Percentiles rank a stretch among this genome's conserved stretches.
These are phyloP conservation scores for Malthinus seriepunctatus DNA, from an alignment of 2,888 invertebrate species.

Conservation along the genomic window DNA sequence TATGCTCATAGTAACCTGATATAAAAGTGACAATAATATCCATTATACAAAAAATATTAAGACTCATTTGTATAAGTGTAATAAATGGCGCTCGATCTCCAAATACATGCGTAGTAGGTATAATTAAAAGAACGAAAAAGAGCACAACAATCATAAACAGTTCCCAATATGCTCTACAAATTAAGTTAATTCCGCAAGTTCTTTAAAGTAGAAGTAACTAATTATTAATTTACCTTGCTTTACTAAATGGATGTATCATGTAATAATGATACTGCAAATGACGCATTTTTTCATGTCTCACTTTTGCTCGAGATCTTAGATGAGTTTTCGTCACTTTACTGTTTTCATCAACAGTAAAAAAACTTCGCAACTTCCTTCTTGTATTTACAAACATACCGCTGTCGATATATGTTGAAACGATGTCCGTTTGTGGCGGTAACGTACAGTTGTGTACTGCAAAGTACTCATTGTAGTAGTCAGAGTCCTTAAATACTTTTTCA, in stretches of 20 bases:
- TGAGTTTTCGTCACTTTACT: constrained; percentile 30
- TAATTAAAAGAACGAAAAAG: constrained; percentile 18
- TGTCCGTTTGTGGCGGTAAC: constrained; percentile 30
- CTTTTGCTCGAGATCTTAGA: constrained; percentile 40
- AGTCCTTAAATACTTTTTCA: neutral
- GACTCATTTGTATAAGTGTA: constrained; percentile 1
- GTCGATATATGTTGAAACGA: constrained; percentile 33
- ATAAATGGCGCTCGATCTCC: neutral
- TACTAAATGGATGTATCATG: constrained; percentile 54
- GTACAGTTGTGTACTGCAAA: constrained; percentile 20
- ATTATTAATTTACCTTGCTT: constrained; percentile 34
- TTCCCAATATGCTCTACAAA: constrained; percentile 31
- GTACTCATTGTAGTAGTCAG: no score
- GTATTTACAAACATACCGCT: constrained; percentile 33
- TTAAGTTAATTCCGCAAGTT: no score
- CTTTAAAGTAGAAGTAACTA: no score
- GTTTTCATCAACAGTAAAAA: constrained; percentile 31
- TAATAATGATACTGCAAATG: constrained; percentile 33
- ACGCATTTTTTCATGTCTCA: constrained; percentile 44
- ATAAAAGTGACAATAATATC: constrained; percentile 48
- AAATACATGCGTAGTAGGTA: constrained; percentile 30
- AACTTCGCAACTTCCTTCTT: constrained; percentile 30
- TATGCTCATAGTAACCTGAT: constrained; percentile 50
- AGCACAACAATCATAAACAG: constrained; percentile 27
- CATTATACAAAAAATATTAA: constrained; percentile 42